phyloP scores from a whole-genome alignment of 1,140 invertebrate genomes.

The Drosophila melanica region DNA sequence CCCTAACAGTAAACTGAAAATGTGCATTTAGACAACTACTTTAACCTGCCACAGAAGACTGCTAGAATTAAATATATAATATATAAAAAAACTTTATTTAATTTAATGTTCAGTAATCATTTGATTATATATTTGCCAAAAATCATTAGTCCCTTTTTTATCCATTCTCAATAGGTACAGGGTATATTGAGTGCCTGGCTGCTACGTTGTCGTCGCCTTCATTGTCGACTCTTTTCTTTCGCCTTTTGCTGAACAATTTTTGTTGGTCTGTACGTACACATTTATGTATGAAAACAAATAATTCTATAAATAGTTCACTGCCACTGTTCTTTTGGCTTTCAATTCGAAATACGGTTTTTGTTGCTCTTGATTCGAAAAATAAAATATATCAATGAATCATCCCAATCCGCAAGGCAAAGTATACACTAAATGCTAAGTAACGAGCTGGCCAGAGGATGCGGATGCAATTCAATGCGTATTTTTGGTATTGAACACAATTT shows the following conservation, averaged over 20 bases:
- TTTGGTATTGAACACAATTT: slow-evolving; percentile 56
- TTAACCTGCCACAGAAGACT: too few species aligned
- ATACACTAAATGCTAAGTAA: slow-evolving; percentile 12
- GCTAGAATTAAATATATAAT: too few species aligned
- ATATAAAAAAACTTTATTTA: too few species aligned
- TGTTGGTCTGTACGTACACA: slow-evolving; percentile 8
- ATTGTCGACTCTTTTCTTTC: slow-evolving; percentile 36
- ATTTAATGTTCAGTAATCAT: too few species aligned
- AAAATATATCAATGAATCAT: slow-evolving; percentile 70
- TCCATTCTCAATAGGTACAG: too few species aligned
- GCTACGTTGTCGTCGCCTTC: slow-evolving; percentile 28
- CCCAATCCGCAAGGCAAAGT: slow-evolving; percentile 35
- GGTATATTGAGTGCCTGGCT: neutral
- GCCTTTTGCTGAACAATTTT: slow-evolving; percentile 51
- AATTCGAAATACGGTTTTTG: slow-evolving; percentile 68
- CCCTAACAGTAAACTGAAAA: too few species aligned
- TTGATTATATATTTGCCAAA: too few species aligned
- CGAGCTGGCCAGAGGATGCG: slow-evolving; percentile 41
- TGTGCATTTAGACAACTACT: too few species aligned
- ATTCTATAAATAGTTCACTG: slow-evolving; percentile 83
- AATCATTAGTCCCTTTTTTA: too few species aligned
- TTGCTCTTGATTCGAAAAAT: slow-evolving; percentile 50
- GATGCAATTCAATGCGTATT: slow-evolving; percentile 52
- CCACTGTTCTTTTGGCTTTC: slow-evolving; percentile 75
- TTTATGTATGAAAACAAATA: slow-evolving; percentile 78